A percentile compares a stretch with the other conserved stretches of the same genome.
phyloP scores from a whole-genome alignment of 2,797 vertebrate genomes.

The Geotrypetes seraphini region DNA sequence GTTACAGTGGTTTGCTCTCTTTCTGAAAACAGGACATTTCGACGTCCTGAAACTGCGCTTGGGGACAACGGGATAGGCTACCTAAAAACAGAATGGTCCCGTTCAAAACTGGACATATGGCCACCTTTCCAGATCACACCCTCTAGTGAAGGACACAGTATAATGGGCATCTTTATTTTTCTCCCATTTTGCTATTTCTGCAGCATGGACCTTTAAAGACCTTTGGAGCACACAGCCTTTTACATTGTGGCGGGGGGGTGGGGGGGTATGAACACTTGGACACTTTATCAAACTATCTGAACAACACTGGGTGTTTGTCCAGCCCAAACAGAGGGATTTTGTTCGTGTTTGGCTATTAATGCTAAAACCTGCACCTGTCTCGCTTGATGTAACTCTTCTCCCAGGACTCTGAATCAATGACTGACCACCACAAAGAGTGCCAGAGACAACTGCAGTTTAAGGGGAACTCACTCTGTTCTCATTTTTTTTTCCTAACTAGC shows the following conservation, averaged over 20 bases:
- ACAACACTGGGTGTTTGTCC: slow-evolving; percentile 52
- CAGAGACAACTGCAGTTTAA: slow-evolving; percentile 8
- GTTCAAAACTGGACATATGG: no score
- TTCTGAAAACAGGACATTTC: no score
- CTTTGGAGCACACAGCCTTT: slow-evolving; percentile 23
- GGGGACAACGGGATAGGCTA: no score
- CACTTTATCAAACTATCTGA: slow-evolving; percentile 39
- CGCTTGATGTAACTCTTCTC: slow-evolving; percentile 23
- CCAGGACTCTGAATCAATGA: slow-evolving; percentile 10
- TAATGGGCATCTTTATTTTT: no score
- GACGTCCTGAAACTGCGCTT: no score
- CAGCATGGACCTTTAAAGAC: slow-evolving; percentile 8
- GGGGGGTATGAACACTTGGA: slow-evolving; percentile 40
- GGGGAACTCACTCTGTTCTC: slow-evolving; percentile 15
- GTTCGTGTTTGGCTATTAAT: slow-evolving; percentile 41
- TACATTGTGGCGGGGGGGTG: slow-evolving; percentile 17
- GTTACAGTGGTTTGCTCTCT: no score
- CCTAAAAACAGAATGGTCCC: no score
- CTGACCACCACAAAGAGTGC: slow-evolving; percentile 8
- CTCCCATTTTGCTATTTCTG: slow-evolving; percentile 8
- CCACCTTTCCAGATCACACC: no score
- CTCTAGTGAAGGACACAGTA: no score
- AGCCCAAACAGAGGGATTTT: slow-evolving; percentile 46
- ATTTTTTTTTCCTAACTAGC: no score
- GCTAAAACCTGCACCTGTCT: slow-evolving; percentile 54